Base-by-base conservation (phyloP, 2,113 vertebrate species). In the Junco hyemalis region DNA sequence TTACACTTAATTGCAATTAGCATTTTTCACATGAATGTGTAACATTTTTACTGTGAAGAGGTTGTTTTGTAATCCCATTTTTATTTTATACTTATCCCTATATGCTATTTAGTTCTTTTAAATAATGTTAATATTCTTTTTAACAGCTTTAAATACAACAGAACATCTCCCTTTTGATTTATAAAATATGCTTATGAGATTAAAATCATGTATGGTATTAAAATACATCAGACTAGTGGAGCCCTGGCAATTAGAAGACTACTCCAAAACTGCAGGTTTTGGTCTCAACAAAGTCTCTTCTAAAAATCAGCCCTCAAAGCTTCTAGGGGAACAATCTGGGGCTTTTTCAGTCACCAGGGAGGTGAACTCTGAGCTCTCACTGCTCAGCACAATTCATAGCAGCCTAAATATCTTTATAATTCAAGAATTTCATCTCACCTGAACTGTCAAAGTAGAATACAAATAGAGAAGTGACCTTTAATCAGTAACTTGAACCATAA, bases 331-430 rank as follows among this genome's bases (percentile, higher is more conserved):
- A 35, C 28, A 81, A 59, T 60, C 88, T 88, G 79, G 73, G 68
- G 33, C 42, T 83, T 71, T 86, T 91, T 53, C 16, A 91, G 72
- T 91, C 95, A 88, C 28, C 40, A 45, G 94, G 92, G 93, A 95
- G 92, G 90, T 95, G 91, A 96, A 96, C 93, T 97, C 81, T 95
- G 95, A 91, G 93, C 91, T 95, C 92, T 93, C 71, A 11, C 92
- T 47, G 90, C 91, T 94, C 81, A 88, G 90, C 71, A 71, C 89
- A 91, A 60, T 91, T 86, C 94, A 64, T 56, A 86, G 47, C 93
- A 70, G 94, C 90, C 85, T 95, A 96, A 96, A 90, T 91, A 90
- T 47, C 85, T 95, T 95, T 88, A 82, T 88, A 95, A 97, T 92
- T 97, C 87, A 92, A 77, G 79, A 94, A 90, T 86, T 95, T 88